Evolutionary conservation across 2,113 vertebrate genomes (phyloP).

Genomic region (Petrocephalus zakoni): DNA sequence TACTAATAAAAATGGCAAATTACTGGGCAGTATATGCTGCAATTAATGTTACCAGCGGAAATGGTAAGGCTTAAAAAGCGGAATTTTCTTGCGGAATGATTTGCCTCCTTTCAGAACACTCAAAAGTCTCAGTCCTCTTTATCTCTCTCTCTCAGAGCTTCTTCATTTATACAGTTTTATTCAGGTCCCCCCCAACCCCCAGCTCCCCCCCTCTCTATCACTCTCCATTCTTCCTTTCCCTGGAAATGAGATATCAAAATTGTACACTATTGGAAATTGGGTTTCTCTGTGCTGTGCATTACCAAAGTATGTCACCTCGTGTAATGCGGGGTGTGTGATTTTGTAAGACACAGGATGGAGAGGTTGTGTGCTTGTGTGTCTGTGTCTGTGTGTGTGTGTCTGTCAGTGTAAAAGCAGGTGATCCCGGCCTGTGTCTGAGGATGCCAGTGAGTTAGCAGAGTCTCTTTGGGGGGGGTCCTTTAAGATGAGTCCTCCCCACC

Average conservation of each 20-base stretch:
- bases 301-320: background rate
- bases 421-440: background rate
- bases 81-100: background rate
- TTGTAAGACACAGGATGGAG: background rate
- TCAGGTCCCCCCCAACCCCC: background rate
- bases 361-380: background rate
- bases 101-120: background rate
- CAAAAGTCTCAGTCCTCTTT: background rate
- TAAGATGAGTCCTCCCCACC: constrained; percentile 4
- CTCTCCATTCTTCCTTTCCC: background rate
- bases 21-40: background rate
- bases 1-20: constrained; percentile 9
- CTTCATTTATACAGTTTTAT: constrained; percentile 2
- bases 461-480: background rate
- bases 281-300: background rate
- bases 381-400: background rate
- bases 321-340: background rate
- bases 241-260: constrained; percentile 10
- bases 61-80: background rate
- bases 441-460: background rate
- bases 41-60: background rate
- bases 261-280: background rate
- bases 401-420: background rate
- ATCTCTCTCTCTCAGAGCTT: background rate
- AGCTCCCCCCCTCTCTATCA: background rate